These are phyloP conservation scores for Phylloscopus collybita DNA, from an alignment of 2,797 vertebrate genomes.

Conservation along the genomic window DNA sequence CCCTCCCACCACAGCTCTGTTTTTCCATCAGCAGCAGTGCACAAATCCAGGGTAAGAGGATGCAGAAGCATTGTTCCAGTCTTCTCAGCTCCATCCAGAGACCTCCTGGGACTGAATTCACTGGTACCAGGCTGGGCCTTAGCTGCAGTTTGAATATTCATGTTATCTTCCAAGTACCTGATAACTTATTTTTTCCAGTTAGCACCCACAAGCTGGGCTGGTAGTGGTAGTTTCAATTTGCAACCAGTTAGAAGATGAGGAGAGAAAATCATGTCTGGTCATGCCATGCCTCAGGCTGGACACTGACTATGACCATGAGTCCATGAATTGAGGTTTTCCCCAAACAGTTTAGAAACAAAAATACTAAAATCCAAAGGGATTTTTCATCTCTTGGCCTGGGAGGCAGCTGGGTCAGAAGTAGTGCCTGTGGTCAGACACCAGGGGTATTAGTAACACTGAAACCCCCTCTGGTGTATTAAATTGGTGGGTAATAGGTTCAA, in stretches of 20 bases:
- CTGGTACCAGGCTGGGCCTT: not conserved
- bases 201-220: not conserved
- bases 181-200: not conserved
- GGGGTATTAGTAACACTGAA: not conserved
- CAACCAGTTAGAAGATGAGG: not conserved
- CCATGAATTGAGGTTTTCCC: not conserved
- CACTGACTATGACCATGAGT: not conserved
- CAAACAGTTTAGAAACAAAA: not conserved
- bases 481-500: not conserved
- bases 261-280: not conserved
- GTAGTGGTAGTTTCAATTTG: not conserved
- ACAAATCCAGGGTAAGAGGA: not conserved
- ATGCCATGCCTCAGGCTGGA: not conserved
- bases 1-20: accelerated
- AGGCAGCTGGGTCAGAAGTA: not conserved
- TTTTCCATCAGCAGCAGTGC: accelerated
- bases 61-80: not conserved
- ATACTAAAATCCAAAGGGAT: not conserved
- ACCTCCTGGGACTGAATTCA: not conserved
- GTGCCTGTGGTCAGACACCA: not conserved
- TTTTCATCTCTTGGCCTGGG: not conserved
- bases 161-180: not conserved
- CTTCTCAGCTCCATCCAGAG: not conserved
- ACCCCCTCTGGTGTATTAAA: not conserved
- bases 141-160: accelerated